phyloP scores from a whole-genome alignment of 2,888 invertebrate genomes.

The Mesorhabditis sp. region DNA sequence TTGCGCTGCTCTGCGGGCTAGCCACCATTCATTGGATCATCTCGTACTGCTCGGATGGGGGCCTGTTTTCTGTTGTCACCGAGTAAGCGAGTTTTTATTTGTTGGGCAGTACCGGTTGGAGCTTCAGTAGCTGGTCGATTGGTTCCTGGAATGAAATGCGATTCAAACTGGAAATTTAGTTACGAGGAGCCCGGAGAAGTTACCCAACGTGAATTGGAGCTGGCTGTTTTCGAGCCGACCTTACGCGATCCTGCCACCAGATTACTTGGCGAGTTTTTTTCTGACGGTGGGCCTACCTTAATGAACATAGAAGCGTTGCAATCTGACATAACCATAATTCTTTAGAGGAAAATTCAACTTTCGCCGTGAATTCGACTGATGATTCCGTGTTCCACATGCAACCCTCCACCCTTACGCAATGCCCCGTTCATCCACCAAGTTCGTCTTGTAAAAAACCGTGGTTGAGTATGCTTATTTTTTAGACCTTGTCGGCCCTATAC shows the following conservation, averaged over 20 bases:
- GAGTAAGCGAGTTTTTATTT: background rate
- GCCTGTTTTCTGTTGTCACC: background rate
- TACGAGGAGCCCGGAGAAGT: no score
- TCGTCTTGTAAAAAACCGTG: background rate
- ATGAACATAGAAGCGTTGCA: no score
- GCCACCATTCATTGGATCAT: constrained; percentile 2
- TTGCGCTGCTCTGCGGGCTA: constrained; percentile 6
- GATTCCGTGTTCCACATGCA: background rate
- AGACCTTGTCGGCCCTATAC: constrained; percentile 47
- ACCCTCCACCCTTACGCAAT: background rate
- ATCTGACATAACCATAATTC: no score
- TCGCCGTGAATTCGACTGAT: background rate
- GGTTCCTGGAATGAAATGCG: no score
- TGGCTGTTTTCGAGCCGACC: no score
- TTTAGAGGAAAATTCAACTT: background rate
- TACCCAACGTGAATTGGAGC: no score
- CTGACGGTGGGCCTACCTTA: no score
- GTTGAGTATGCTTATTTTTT: background rate
- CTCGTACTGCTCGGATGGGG: constrained; percentile 2
- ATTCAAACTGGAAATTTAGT: no score
- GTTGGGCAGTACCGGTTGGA: no score
- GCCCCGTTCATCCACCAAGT: constrained; percentile 1
- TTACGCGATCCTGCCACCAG: no score
- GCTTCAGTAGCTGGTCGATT: no score
- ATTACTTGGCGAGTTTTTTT: no score